Evolutionary conservation across 1,140 invertebrate species (phyloP).

Genomic region (Drosophila nikananu): DNA sequence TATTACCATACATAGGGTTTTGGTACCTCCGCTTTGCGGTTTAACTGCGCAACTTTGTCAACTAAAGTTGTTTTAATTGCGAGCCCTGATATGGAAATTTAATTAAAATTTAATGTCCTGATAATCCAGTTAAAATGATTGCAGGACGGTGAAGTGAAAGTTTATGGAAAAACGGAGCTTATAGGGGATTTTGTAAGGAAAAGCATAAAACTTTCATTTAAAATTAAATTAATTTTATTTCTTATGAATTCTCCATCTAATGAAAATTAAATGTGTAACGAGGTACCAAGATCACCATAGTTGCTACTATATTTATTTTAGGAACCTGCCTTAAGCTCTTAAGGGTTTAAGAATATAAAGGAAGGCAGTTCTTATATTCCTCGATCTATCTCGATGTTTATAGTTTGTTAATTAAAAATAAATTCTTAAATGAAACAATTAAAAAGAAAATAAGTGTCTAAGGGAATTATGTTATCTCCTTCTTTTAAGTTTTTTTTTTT

Average conservation of each 20-base stretch:
- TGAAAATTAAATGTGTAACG: neutral
- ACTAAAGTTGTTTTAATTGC: constrained; percentile 31
- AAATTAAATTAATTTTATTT: neutral
- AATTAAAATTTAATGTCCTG: constrained; percentile 35
- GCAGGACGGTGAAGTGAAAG: constrained; percentile 1
- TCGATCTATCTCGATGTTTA: too few species aligned
- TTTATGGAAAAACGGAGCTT: neutral
- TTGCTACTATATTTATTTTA: too few species aligned
- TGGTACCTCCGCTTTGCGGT: constrained; percentile 22
- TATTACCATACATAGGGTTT: constrained; percentile 17
- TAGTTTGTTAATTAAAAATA: neutral
- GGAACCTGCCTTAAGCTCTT: too few species aligned
- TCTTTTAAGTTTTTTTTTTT: too few species aligned
- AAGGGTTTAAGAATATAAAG: too few species aligned
- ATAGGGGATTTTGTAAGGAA: neutral
- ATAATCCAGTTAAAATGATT: constrained; percentile 22
- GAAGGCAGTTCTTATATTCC: too few species aligned
- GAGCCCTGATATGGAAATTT: constrained; percentile 17
- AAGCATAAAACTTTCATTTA: neutral
- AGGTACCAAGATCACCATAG: neutral
- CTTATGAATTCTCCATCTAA: too few species aligned
- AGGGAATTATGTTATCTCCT: neutral
- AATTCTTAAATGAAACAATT: neutral
- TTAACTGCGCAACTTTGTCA: constrained; percentile 31
- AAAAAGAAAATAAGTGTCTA: neutral